These are phyloP conservation scores for Lampropteryx suffumata DNA, from an alignment of 2,888 invertebrate species.

Conservation along the genomic window DNA sequence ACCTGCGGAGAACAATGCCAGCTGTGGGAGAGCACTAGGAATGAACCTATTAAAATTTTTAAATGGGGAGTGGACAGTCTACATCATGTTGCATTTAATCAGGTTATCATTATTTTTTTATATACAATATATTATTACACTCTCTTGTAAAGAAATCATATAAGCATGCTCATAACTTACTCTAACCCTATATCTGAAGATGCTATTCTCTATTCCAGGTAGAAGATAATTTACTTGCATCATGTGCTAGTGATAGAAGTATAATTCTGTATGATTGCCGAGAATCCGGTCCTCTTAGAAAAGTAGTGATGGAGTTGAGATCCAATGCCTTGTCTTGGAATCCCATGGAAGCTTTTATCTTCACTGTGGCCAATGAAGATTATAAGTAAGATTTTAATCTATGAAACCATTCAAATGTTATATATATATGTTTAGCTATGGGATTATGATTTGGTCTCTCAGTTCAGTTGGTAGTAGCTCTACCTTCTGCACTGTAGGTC, in stretches of 20 bases:
- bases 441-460: no score
- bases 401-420: no score
- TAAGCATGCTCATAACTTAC: no score
- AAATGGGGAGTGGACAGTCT: constrained; percentile 97
- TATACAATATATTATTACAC: no score
- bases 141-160: no score
- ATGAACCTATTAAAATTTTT: constrained; percentile 92
- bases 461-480: no score
- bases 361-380: constrained; percentile 99
- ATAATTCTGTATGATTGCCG: constrained; percentile 97
- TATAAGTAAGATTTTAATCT: constrained; percentile 91
- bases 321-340: constrained; percentile 98
- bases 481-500: no score
- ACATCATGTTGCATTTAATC: constrained; percentile 95
- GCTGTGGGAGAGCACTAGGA: constrained; percentile 95
- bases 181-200: no score
- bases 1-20: constrained; percentile 97
- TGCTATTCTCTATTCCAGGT: constrained; percentile 57
- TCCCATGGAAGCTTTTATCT: constrained; percentile 98
- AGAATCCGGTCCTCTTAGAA: constrained; percentile 93
- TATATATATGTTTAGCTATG: no score
- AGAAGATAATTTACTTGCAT: constrained; percentile 86
- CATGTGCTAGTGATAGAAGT: constrained; percentile 97
- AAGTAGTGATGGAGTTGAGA: constrained; percentile 92
- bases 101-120: constrained; percentile 53